Conservation (phyloP, 2,113 vertebrate genomes). For the Herpetotheres cachinnans region DNA sequence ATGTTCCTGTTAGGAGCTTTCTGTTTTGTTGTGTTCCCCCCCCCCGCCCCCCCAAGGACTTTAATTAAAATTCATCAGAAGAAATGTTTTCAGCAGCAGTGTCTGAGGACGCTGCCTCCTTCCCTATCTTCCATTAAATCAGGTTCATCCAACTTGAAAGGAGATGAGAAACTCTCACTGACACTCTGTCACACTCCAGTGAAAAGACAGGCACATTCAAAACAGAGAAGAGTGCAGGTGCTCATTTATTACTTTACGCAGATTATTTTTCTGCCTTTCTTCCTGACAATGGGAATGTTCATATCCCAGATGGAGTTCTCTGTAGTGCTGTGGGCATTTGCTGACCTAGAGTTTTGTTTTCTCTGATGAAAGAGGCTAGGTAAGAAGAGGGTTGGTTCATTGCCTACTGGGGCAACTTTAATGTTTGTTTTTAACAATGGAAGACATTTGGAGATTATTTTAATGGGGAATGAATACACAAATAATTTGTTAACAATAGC, state of each 20-base stretch:
- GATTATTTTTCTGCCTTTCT: constrained; percentile 56
- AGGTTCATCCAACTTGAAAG: constrained; percentile 56
- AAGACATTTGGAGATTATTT: neutral
- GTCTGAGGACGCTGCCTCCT: constrained; percentile 6
- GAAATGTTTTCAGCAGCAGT: constrained; percentile 1
- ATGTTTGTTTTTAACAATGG: neutral
- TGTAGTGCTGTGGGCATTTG: constrained; percentile 28
- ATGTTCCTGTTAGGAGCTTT: neutral
- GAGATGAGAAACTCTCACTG: constrained; percentile 38
- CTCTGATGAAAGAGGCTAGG: neutral
- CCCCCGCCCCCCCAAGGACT: neutral
- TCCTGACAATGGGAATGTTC: constrained; percentile 7
- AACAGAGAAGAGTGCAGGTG: constrained; percentile 46
- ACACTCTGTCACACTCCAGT: constrained; percentile 47
- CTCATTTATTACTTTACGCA: constrained; percentile 19
- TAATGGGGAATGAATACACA: neutral
- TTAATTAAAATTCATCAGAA: constrained; percentile 51
- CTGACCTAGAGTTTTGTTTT: constrained; percentile 38
- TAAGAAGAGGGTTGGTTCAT: neutral
- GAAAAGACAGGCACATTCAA: constrained; percentile 26
- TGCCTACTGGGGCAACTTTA: neutral
- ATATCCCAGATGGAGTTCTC: constrained; percentile 37
- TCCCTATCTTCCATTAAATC: constrained; percentile 44
- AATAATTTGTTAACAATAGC: neutral
- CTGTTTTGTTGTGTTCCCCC: neutral